phyloP scores from a whole-genome alignment of 2,797 vertebrate species.

The Diglossa cyanea region DNA sequence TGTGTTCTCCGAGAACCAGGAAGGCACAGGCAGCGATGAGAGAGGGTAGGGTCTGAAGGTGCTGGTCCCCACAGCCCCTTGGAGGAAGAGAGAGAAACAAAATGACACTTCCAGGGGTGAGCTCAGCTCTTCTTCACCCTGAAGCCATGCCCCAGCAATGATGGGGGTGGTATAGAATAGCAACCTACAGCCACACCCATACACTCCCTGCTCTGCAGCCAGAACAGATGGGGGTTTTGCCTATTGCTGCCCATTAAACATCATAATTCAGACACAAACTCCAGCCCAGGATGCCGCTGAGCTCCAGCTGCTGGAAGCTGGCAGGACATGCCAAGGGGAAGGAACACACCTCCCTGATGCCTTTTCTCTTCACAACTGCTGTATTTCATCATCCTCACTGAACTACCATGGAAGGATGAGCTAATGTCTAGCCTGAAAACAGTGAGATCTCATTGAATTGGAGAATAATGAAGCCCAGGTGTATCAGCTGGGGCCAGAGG shows the following conservation, averaged over 20 bases:
- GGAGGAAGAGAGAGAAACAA: background rate
- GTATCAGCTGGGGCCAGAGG: background rate
- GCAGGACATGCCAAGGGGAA: background rate
- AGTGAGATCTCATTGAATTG: background rate
- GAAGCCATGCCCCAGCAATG: accelerated
- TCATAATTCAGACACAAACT: background rate
- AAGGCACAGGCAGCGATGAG: background rate
- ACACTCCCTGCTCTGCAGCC: accelerated
- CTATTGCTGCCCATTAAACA: background rate
- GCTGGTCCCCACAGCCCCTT: background rate
- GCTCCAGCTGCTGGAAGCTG: background rate
- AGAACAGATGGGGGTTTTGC: background rate
- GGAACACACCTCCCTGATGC: background rate
- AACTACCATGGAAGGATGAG: background rate
- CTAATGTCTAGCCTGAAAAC: background rate
- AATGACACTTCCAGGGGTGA: background rate
- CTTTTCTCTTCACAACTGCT: background rate
- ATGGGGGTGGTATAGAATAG: too few species aligned
- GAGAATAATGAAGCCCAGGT: slow-evolving; percentile 8
- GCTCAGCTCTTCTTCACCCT: background rate
- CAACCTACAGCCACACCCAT: background rate
- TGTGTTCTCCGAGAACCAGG: accelerated
- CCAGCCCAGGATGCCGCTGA: background rate
- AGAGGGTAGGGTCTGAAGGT: background rate
- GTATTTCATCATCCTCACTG: background rate